Conservation (phyloP, 2,113 vertebrate genomes). For the Labrus mixtus region DNA sequence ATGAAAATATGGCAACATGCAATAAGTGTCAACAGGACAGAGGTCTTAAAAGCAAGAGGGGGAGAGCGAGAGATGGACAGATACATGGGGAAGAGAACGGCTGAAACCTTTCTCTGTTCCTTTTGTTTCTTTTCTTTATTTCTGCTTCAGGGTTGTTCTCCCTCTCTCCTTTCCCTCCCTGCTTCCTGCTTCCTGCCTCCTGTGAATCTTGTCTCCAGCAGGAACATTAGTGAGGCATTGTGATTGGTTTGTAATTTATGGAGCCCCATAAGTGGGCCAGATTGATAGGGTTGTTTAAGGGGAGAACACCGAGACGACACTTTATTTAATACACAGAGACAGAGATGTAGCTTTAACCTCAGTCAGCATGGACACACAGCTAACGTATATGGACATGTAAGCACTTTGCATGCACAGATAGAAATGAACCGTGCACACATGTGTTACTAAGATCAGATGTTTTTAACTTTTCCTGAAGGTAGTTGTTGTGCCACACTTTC, state of each 20-base stretch:
- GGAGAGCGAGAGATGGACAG: constrained; percentile 69
- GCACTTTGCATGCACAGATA: background rate
- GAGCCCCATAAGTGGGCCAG: constrained; percentile 78
- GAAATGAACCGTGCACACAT: background rate
- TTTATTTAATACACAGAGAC: constrained; percentile 78
- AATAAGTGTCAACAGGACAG: constrained; percentile 78
- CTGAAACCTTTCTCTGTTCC: background rate
- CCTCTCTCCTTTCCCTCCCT: constrained; percentile 2
- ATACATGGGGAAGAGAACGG: constrained; percentile 18
- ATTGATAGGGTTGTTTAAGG: constrained; percentile 81
- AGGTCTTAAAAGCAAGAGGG: constrained; percentile 74
- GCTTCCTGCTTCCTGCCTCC: constrained; percentile 13
- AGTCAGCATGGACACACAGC: constrained; percentile 22
- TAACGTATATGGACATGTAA: background rate
- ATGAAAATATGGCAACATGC: constrained; percentile 85
- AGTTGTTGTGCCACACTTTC: no score
- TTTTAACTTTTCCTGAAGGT: no score
- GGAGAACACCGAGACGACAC: constrained; percentile 50
- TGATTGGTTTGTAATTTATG: constrained; percentile 80
- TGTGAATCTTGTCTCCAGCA: constrained; percentile 47
- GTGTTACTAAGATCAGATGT: background rate
- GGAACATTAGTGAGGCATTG: constrained; percentile 58
- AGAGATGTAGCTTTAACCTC: constrained; percentile 65
- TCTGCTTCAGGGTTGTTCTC: background rate
- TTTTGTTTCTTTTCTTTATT: constrained; percentile 5